A percentile compares a stretch with the other conserved stretches of the same genome.
These are phyloP conservation scores for Pristionchus exspectatus DNA, from an alignment of 2,888 invertebrate genomes.

Conservation along the genomic window DNA sequence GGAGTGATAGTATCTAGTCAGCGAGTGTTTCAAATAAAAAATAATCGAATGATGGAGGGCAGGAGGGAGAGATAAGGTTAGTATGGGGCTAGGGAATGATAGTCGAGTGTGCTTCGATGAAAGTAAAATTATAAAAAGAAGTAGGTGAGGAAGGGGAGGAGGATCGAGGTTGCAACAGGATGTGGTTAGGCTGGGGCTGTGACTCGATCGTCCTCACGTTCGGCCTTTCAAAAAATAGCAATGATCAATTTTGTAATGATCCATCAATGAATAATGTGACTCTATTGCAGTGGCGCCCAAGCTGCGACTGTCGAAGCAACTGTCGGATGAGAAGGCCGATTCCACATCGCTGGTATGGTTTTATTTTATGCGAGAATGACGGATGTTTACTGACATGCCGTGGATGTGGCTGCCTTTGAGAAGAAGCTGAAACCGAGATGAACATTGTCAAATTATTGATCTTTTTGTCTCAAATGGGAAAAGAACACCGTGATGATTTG, in stretches of 20 bases:
- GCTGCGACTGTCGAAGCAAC: slow-evolving; percentile 33
- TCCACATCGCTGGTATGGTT: background rate
- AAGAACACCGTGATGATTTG: background rate
- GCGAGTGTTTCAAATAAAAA: no score
- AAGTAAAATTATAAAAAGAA: no score
- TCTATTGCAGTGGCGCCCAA: background rate
- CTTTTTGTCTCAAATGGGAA: background rate
- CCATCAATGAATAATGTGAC: background rate
- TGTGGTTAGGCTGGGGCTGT: no score
- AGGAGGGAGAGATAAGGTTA: no score
- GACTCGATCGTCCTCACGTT: no score
- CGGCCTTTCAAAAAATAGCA: background rate
- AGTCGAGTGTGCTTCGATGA: no score
- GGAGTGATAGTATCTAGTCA: no score
- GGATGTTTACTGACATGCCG: background rate
- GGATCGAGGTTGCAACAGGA: no score
- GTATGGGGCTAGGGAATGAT: no score
- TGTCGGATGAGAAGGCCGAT: slow-evolving; percentile 44
- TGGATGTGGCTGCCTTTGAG: background rate
- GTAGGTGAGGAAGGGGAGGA: no score
- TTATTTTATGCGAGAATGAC: background rate
- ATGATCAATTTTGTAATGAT: no score
- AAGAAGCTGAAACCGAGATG: background rate
- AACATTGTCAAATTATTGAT: background rate
- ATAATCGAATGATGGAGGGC: no score